phyloP scores from a whole-genome alignment of 1,140 invertebrate species.

The Drosophila repleta region DNA sequence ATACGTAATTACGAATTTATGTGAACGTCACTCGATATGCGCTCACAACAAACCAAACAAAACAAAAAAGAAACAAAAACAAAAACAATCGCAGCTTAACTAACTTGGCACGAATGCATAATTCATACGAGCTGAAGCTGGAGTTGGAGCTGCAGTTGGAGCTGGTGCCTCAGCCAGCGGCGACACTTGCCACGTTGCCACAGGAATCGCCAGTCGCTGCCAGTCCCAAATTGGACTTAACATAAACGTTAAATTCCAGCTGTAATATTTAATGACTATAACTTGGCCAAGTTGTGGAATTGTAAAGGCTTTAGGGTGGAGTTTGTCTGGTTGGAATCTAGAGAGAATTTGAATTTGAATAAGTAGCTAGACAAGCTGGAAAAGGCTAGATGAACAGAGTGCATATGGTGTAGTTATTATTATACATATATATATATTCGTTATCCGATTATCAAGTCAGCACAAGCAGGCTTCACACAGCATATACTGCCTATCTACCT shows the following conservation, averaged over 20 bases:
- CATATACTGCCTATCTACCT: too few species aligned
- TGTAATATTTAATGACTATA: not conserved
- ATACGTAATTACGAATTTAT: constrained; percentile 82
- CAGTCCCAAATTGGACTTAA: not conserved
- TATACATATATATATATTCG: too few species aligned
- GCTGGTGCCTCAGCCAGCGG: constrained; percentile 19
- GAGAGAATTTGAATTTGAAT: too few species aligned
- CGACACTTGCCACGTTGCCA: constrained; percentile 44
- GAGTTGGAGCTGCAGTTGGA: too few species aligned
- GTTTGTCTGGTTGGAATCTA: too few species aligned
- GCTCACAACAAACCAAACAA: constrained; percentile 11
- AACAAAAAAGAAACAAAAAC: constrained; percentile 5
- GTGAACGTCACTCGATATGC: constrained; percentile 61
- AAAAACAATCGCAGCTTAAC: constrained; percentile 54
- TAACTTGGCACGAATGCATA: constrained; percentile 57
- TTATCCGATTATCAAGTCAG: too few species aligned
- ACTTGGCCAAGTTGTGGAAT: not conserved
- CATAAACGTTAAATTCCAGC: not conserved
- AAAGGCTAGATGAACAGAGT: too few species aligned
- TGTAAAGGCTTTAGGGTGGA: not conserved
- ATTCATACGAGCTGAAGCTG: constrained; percentile 30
- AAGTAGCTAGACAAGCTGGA: too few species aligned
- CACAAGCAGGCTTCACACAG: too few species aligned
- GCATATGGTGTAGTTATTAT: too few species aligned
- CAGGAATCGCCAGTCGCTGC: constrained; percentile 5